These are phyloP conservation scores for Ctenodactylus gundi DNA, from an alignment of 2,113 vertebrate genomes.

Conservation along the genomic window DNA sequence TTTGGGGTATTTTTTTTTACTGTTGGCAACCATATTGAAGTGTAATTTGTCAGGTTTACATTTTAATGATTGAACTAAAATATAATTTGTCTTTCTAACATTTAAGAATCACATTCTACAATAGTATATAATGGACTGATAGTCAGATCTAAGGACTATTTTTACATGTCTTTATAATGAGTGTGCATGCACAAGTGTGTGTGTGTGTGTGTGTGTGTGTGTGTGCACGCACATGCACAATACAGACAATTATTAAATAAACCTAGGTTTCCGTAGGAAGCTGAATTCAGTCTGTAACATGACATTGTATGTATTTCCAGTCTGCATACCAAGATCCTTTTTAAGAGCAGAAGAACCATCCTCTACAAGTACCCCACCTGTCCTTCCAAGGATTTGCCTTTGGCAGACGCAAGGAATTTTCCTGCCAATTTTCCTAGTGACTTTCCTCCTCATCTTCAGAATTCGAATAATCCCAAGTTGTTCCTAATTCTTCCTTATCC, in stretches of 20 bases:
- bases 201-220: not conserved
- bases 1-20: not conserved
- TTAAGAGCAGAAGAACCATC: conserved; percentile 3
- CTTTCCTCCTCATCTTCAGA: conserved; percentile 16
- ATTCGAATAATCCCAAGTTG: conserved; percentile 12
- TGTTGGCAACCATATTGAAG: conserved; percentile 13
- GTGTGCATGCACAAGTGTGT: not conserved
- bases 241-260: conserved; percentile 18
- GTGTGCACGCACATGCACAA: not conserved
- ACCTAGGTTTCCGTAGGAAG: not conserved
- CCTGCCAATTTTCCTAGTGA: not conserved
- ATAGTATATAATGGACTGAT: not conserved
- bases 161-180: not conserved
- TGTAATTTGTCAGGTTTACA: not conserved
- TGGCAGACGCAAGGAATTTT: not conserved
- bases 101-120: not conserved
- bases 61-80: not conserved
- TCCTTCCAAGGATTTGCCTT: not conserved
- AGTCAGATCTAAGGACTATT: not conserved
- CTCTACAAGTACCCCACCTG: not conserved
- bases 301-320: not conserved
- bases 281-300: not conserved
- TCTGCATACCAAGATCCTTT: not conserved
- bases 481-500: not conserved
- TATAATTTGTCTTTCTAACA: conserved; percentile 38